phyloP scores from a whole-genome alignment of 2,888 invertebrate genomes.

The Nomada lathburiana region DNA sequence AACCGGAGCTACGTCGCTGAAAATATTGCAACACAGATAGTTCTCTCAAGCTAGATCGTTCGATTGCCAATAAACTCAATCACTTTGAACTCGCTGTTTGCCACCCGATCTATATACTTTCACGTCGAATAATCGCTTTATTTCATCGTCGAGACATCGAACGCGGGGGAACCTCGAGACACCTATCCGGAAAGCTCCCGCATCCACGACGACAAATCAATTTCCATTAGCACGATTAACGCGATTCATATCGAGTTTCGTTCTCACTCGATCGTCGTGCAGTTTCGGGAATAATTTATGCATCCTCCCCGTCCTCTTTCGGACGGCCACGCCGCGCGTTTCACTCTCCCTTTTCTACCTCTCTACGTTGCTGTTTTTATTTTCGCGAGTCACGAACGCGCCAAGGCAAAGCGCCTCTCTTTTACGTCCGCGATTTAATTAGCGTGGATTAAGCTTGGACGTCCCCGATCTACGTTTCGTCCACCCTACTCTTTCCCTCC shows the following conservation, averaged over 20 bases:
- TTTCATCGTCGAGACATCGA: neutral
- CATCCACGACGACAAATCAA: conserved; percentile 61
- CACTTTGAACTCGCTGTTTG: neutral
- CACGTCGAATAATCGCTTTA: conserved; percentile 13
- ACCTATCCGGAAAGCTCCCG: conserved; percentile 30
- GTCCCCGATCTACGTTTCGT: conserved; percentile 64
- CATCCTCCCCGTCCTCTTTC: conserved; percentile 51
- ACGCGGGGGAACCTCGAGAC: neutral
- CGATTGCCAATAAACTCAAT: conserved; percentile 12
- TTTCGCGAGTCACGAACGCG: conserved; percentile 69
- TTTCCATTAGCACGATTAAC: conserved; percentile 73
- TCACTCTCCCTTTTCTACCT: conserved; percentile 43
- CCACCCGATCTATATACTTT: neutral
- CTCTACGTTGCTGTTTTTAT: conserved; percentile 52
- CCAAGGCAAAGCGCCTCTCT: conserved; percentile 68
- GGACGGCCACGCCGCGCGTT: conserved; percentile 37
- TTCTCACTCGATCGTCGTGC: conserved; percentile 52
- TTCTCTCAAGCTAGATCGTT: neutral
- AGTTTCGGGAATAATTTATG: conserved; percentile 69
- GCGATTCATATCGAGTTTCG: conserved; percentile 64
- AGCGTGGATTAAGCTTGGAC: conserved; percentile 71
- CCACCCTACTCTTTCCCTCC: neutral
- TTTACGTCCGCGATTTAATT: conserved; percentile 72
- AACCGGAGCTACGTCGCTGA: conserved; percentile 5
- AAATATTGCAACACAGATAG: neutral